Conservation (phyloP, 2,888 invertebrate species). For the Lumbricus terrestris region DNA sequence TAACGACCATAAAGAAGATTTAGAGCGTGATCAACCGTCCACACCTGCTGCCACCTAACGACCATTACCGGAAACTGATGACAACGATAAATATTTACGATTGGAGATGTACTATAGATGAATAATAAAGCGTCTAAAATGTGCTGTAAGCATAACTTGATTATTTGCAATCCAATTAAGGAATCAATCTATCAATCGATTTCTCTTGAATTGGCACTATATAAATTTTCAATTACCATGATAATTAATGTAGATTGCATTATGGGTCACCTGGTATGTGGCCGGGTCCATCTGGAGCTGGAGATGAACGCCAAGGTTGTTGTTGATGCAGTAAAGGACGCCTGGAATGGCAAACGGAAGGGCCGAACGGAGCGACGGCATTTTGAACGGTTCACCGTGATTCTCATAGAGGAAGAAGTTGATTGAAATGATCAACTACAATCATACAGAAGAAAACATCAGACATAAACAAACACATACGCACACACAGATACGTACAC, state of each 20-base stretch:
- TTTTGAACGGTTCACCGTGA: slow-evolving; percentile 32
- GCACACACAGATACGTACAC: too few species aligned
- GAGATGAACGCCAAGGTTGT: slow-evolving; percentile 57
- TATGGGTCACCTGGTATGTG: slow-evolving; percentile 54
- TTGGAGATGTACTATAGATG: too few species aligned
- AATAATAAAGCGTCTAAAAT: too few species aligned
- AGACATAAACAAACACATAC: neutral
- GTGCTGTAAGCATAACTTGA: too few species aligned
- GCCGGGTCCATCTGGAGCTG: slow-evolving; percentile 59
- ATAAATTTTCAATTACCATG: neutral
- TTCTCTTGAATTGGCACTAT: too few species aligned
- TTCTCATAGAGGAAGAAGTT: slow-evolving; percentile 40
- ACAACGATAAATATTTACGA: too few species aligned
- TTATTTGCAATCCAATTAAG: too few species aligned
- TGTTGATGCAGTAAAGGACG: slow-evolving; percentile 56
- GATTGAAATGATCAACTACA: slow-evolving; percentile 42
- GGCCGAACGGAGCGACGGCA: slow-evolving; percentile 35
- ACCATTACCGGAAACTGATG: too few species aligned
- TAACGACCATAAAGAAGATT: neutral
- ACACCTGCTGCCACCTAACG: neutral
- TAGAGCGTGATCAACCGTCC: too few species aligned
- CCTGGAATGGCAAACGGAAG: slow-evolving; percentile 55
- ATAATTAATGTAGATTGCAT: neutral
- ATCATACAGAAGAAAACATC: neutral
- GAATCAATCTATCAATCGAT: too few species aligned